phyloP scores from a whole-genome alignment of 2,113 vertebrate species.

The Phocoena phocoena region DNA sequence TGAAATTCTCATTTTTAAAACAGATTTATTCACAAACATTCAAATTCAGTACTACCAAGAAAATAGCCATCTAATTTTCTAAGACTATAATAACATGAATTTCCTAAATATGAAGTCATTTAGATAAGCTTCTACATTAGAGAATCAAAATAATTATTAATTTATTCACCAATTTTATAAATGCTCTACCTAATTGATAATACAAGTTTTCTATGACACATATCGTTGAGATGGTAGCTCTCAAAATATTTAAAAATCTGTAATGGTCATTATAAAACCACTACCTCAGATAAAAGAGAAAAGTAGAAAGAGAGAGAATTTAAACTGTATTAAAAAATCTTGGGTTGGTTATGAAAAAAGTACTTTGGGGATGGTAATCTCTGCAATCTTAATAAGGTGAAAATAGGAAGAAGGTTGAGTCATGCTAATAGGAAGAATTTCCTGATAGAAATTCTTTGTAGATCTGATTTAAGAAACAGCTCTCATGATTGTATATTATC shows the following conservation, averaged over 20 bases:
- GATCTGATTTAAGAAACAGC: not conserved
- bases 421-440: not conserved
- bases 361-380: not conserved
- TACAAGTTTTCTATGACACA: not conserved
- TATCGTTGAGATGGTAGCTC: not conserved
- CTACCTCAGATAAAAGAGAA: not conserved
- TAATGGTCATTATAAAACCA: not conserved
- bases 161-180: conserved; percentile 27
- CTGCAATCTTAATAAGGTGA: not conserved
- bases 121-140: not conserved
- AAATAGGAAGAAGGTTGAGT: not conserved
- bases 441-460: not conserved
- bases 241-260: conserved; percentile 44
- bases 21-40: not conserved
- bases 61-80: not conserved
- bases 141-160: conserved; percentile 2
- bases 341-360: not conserved
- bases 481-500: not conserved
- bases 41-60: not conserved
- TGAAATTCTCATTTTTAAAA: conserved; percentile 1
- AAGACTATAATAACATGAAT: not conserved
- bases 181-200: not conserved
- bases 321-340: not conserved
- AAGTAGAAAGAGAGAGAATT: not conserved
- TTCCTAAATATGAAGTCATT: not conserved